phyloP scores from a whole-genome alignment of 92 coral and sea anemone genomes.

The Scolanthus callimorphus region DNA sequence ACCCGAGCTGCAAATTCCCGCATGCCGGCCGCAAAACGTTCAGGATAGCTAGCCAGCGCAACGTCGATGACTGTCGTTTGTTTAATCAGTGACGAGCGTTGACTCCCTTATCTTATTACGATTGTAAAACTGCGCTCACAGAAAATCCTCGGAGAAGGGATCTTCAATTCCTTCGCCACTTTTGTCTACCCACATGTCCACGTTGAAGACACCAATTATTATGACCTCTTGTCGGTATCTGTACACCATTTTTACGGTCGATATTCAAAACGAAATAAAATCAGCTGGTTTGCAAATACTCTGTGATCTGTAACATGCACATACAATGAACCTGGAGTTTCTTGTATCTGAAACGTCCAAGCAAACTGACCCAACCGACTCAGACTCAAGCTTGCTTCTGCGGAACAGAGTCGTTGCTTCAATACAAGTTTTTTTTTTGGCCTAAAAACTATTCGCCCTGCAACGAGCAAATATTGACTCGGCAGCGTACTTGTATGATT shows the following conservation, averaged over 20 bases:
- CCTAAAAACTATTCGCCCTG: too few species aligned
- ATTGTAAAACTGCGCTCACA: constrained; percentile 27
- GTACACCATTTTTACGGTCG: constrained; percentile 20
- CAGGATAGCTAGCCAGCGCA: constrained; percentile 42
- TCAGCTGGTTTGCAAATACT: constrained; percentile 36
- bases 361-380: neutral
- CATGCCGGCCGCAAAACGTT: constrained; percentile 38
- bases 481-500: too few species aligned
- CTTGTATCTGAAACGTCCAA: neutral
- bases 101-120: constrained; percentile 32
- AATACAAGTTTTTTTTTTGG: too few species aligned
- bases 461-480: too few species aligned
- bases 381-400: neutral
- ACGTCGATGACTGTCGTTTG: constrained; percentile 42
- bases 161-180: neutral
- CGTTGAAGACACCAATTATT: constrained; percentile 41
- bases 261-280: constrained; percentile 19
- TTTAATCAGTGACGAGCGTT: constrained; percentile 42
- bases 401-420: neutral
- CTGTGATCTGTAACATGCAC: constrained; percentile 35
- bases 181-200: constrained; percentile 35
- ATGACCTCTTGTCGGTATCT: constrained; percentile 6
- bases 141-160: neutral
- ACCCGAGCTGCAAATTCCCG: constrained; percentile 52
- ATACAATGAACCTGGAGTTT: constrained; percentile 1